A percentile compares a stretch with the other conserved stretches of the same genome.
Conservation (phyloP, 53 echinoderm and acorn worm genomes). For the Stichopus horrens region DNA sequence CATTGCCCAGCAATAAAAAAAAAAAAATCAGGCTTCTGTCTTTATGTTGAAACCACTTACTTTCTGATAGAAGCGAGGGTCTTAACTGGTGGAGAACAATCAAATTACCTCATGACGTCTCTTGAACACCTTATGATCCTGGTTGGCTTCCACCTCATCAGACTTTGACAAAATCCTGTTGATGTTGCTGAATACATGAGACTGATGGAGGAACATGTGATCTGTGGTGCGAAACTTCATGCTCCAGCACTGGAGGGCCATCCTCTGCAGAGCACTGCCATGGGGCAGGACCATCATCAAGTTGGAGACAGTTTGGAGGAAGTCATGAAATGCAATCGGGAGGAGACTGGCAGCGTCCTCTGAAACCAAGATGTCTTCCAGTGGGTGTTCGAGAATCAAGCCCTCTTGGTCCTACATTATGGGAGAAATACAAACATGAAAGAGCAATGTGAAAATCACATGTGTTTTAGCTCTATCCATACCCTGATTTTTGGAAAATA, state of each 20-base stretch:
- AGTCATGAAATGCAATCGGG: slow-evolving; percentile 81
- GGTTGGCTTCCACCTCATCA: slow-evolving; percentile 70
- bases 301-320: slow-evolving; percentile 89
- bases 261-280: slow-evolving; percentile 91
- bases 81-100: too few species aligned
- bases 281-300: slow-evolving; percentile 94
- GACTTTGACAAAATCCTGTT: slow-evolving; percentile 88
- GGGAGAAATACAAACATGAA: background rate
- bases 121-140: slow-evolving; percentile 27
- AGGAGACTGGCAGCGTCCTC: slow-evolving; percentile 91
- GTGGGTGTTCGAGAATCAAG: slow-evolving; percentile 91
- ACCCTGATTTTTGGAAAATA: too few species aligned
- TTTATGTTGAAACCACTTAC: too few species aligned
- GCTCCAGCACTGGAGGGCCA: slow-evolving; percentile 98
- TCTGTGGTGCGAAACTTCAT: slow-evolving; percentile 87
- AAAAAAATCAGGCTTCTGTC: too few species aligned
- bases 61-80: too few species aligned
- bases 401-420: slow-evolving; percentile 73
- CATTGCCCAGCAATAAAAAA: too few species aligned
- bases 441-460: background rate
- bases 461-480: too few species aligned
- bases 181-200: slow-evolving; percentile 98
- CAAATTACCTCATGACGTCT: background rate
- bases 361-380: slow-evolving; percentile 83
- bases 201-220: slow-evolving; percentile 92